phyloP scores from a whole-genome alignment of 2,888 invertebrate genomes.

The Odontocolon sp. region DNA sequence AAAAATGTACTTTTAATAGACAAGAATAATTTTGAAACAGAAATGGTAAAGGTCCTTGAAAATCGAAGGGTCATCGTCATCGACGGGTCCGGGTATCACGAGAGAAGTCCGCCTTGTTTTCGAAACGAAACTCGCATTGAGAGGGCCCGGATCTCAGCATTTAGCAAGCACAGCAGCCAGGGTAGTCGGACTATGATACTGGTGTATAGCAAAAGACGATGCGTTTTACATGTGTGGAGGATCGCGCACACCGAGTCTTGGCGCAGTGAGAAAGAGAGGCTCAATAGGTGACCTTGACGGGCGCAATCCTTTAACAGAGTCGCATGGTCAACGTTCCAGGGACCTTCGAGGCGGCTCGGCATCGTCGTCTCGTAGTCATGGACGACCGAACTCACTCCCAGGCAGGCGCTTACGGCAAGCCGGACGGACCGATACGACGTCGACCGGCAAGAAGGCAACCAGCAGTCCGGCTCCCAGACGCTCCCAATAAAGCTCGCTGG shows the following conservation, averaged over 20 bases:
- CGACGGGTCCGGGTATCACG: constrained; percentile 49
- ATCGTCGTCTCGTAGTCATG: constrained; percentile 66
- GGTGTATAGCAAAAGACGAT: constrained; percentile 11
- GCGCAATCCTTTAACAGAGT: constrained; percentile 74
- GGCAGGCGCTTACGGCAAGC: constrained; percentile 17
- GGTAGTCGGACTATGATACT: constrained; percentile 10
- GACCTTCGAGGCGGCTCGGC: constrained; percentile 71
- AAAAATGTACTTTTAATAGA: too few species aligned
- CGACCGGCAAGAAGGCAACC: constrained; percentile 45
- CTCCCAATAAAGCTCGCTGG: constrained; percentile 72
- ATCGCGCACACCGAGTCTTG: constrained; percentile 47
- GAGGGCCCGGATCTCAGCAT: constrained; percentile 44
- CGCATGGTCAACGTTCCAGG: constrained; percentile 79
- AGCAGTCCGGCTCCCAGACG: constrained; percentile 64
- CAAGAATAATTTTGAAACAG: too few species aligned
- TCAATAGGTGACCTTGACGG: constrained; percentile 74
- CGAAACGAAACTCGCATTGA: constrained; percentile 39
- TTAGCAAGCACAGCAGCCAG: constrained; percentile 37
- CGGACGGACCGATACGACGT: constrained; percentile 31
- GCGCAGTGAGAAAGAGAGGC: constrained; percentile 39
- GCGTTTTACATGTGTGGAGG: constrained; percentile 33
- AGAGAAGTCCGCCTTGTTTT: constrained; percentile 57
- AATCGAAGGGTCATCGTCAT: constrained; percentile 55
- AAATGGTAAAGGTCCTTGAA: too few species aligned
- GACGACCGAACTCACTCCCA: constrained; percentile 72